A percentile compares a stretch with the other conserved stretches of the same genome.
These are phyloP conservation scores for Dryococelus australis DNA, from an alignment of 2,888 invertebrate species.

Conservation along the genomic window DNA sequence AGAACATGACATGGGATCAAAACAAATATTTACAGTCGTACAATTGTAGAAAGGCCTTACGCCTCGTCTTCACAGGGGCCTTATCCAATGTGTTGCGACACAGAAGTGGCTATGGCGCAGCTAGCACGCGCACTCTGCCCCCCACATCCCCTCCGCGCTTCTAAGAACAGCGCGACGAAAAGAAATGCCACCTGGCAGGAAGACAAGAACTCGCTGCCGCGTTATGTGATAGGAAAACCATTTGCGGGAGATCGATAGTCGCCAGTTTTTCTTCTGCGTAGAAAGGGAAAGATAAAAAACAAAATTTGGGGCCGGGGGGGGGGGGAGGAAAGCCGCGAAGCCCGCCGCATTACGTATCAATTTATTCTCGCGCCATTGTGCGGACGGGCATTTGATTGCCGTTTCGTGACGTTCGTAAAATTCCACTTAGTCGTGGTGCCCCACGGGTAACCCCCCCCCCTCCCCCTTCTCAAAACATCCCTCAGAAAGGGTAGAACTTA, in stretches of 20 bases:
- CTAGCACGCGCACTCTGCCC: too few relatives aligned
- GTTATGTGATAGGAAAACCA: not conserved
- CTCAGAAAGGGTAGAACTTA: not conserved
- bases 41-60: too few relatives aligned
- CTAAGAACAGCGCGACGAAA: not conserved
- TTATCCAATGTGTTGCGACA: too few relatives aligned
- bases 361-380: not conserved
- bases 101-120: too few relatives aligned
- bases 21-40: too few relatives aligned
- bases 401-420: not conserved
- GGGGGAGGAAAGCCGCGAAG: not conserved
- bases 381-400: constrained; percentile 9
- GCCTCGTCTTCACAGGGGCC: too few relatives aligned
- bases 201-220: not conserved
- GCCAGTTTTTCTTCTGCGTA: not conserved
- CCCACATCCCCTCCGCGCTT: too few relatives aligned
- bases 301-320: not conserved
- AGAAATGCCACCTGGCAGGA: too few relatives aligned
- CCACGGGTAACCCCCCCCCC: not conserved
- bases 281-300: not conserved
- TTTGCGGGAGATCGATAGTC: not conserved
- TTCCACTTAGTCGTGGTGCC: not conserved
- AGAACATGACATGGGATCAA: too few relatives aligned
- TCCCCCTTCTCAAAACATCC: not conserved
- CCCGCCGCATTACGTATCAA: not conserved